These are phyloP conservation scores for Turritopsis dohrnii DNA, from an alignment of 30 jellyfish, hydroid and myxozoan genomes.

Conservation along the genomic window DNA sequence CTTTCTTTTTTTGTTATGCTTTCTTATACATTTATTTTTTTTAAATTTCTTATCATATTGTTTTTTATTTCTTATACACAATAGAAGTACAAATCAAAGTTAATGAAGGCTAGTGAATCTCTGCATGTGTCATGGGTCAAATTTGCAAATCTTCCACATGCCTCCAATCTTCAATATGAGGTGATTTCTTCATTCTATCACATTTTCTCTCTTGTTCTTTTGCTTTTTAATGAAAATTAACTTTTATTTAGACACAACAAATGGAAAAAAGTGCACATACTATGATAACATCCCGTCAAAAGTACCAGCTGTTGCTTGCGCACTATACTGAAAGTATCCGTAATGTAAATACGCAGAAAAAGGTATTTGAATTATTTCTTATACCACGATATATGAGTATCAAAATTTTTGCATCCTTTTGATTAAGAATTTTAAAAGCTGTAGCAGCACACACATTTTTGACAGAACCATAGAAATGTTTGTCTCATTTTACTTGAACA, in stretches of 20 bases:
- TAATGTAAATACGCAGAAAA: conserved; percentile 49
- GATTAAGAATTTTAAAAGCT: neutral
- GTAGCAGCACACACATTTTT: neutral
- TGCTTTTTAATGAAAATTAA: neutral
- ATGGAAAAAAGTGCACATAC: conserved; percentile 84
- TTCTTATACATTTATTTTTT: neutral
- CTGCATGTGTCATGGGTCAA: conserved; percentile 85
- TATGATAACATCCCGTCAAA: conserved; percentile 84
- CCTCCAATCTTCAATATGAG: conserved; percentile 54
- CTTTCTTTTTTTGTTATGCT: neutral
- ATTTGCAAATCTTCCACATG: conserved; percentile 65
- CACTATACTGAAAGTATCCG: conserved; percentile 58
- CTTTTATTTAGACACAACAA: conserved; percentile 41
- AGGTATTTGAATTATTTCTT: conserved; percentile 32
- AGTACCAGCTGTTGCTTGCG: conserved; percentile 71
- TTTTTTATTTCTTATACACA: neutral
- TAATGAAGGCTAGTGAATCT: conserved; percentile 72
- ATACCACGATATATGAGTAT: no score
- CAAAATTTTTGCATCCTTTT: no score
- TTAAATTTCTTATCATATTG: neutral
- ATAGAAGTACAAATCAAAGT: conserved; percentile 35
- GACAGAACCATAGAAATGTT: neutral
- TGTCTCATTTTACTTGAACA: neutral
- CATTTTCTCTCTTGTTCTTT: neutral
- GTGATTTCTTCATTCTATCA: conserved; percentile 27